Percentiles rank a stretch among this genome's conserved stretches.
These are phyloP conservation scores for Cataglyphis livida DNA, from an alignment of 2,888 invertebrate genomes.

Conservation along the genomic window DNA sequence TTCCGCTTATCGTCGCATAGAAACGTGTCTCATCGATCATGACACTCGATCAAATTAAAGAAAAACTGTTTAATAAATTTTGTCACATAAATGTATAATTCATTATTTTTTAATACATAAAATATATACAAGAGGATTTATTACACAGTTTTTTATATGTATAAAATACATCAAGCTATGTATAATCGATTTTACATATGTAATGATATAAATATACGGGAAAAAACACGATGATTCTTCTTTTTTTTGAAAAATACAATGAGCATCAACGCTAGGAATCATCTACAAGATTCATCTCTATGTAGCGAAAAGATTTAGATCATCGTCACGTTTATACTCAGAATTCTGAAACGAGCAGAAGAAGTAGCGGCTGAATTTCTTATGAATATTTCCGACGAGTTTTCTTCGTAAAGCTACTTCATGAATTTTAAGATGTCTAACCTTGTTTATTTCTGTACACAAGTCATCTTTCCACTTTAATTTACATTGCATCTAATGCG, in stretches of 20 bases:
- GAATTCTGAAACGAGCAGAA: slow-evolving; percentile 11
- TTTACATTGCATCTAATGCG: not conserved
- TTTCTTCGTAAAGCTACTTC: not conserved
- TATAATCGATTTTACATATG: not conserved
- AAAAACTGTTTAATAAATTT: slow-evolving; percentile 15
- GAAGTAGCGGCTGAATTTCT: slow-evolving; percentile 27
- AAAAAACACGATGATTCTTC: not conserved
- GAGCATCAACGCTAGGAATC: not conserved
- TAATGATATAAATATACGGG: not conserved
- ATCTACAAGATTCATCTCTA: not conserved
- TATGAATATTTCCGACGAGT: slow-evolving; percentile 11
- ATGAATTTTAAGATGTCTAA: slow-evolving; percentile 15
- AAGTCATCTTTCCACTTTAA: not conserved
- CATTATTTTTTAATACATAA: not conserved
- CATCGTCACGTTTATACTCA: slow-evolving; percentile 31
- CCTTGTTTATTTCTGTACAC: not conserved
- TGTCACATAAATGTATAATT: not conserved
- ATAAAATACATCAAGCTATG: not conserved
- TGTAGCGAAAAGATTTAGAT: not conserved
- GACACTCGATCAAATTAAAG: slow-evolving; percentile 24
- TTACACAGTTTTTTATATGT: not conserved
- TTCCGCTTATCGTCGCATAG: slow-evolving; percentile 21
- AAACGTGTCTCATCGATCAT: slow-evolving; percentile 2
- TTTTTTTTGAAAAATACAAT: no score
- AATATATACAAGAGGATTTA: not conserved